These are phyloP conservation scores for Mimachlamys varia DNA, from an alignment of 2,888 invertebrate genomes.

Conservation along the genomic window DNA sequence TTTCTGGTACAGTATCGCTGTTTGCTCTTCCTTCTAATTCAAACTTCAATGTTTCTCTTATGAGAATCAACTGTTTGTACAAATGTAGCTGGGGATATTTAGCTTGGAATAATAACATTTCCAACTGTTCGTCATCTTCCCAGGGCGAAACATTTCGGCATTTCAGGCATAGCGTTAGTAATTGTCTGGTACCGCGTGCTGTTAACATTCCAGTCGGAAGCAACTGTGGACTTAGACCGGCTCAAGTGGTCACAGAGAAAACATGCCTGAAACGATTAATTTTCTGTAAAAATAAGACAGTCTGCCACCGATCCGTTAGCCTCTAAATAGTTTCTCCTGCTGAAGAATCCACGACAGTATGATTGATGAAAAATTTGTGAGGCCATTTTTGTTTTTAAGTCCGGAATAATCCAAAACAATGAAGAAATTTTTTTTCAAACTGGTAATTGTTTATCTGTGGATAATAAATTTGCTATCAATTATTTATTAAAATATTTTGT, in stretches of 20 bases:
- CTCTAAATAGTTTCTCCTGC: neutral
- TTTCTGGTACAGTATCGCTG: slow-evolving; percentile 46
- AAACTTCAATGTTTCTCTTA: slow-evolving; percentile 48
- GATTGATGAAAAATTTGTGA: neutral
- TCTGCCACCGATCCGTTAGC: neutral
- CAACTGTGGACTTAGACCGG: slow-evolving; percentile 24
- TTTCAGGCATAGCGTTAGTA: slow-evolving; percentile 44
- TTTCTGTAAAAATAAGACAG: slow-evolving; percentile 27
- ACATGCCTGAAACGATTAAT: slow-evolving; percentile 25
- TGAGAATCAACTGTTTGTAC: slow-evolving; percentile 52
- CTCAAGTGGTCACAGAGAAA: slow-evolving; percentile 34
- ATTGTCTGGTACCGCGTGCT: slow-evolving; percentile 38
- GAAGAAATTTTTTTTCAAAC: too few species aligned
- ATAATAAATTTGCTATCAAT: too few species aligned
- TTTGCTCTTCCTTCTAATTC: slow-evolving; percentile 46
- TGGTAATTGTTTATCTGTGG: too few species aligned
- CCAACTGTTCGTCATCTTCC: slow-evolving; percentile 43
- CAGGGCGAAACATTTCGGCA: slow-evolving; percentile 43
- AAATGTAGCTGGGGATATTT: slow-evolving; percentile 45
- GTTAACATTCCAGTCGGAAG: slow-evolving; percentile 18
- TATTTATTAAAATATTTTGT: too few species aligned
- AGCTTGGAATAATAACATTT: slow-evolving; percentile 48
- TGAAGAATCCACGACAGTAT: neutral
- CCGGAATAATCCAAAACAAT: too few species aligned
- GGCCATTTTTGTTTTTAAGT: neutral